Evolutionary conservation across 2,113 vertebrate genomes (phyloP), one percentile per base, ranked within the genome.

Genomic region (Oxyura jamaicensis): DNA sequence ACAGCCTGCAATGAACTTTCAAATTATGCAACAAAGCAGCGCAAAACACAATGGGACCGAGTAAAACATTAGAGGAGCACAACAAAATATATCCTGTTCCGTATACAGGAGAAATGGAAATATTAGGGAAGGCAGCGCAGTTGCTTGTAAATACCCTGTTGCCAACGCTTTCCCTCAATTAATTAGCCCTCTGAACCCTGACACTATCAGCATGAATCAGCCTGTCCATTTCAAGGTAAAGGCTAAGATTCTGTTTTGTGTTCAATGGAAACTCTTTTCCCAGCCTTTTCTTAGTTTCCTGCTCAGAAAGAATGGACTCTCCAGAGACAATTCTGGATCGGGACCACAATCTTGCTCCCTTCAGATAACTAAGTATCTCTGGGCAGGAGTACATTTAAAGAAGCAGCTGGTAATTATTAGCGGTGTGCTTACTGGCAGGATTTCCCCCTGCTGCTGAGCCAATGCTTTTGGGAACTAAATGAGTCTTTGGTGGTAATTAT

Each of bases 361-460:
- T 88, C 94, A 36, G 77, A 95, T 91, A 95, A 91, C 77, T 85
- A 95, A 96, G 92, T 95, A 95, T 94, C 95, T 96, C 72, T 91
- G 62, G 92, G 86, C 69, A 93, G 82, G 68, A 97, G 85, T 95
- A 93, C 83, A 96, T 94, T 91, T 91, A 90, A 95, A 95, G 93
- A 91, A 86, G 92, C 84, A 94, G 92, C 90, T 86, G 74, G 63
- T 66, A 95, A 95, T 96, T 96, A 97, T 28, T 22, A 96, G 80
- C 74, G 91, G 93, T 95, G 88, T 83, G 76, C 91, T 96, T 87
- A 86, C 87, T 82, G 93, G 94, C 89, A 97, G 95, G 95, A 97
- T 96, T 97, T 97, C 95, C 96, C 87, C 65, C 83, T 79, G 86
- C 77, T 89, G 86, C 92, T 68, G 76, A 93, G 92, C 88, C 80